Evolutionary conservation across 2,797 vertebrate genomes (phyloP).

Genomic region (Ptychobarbus kaznakovi): DNA sequence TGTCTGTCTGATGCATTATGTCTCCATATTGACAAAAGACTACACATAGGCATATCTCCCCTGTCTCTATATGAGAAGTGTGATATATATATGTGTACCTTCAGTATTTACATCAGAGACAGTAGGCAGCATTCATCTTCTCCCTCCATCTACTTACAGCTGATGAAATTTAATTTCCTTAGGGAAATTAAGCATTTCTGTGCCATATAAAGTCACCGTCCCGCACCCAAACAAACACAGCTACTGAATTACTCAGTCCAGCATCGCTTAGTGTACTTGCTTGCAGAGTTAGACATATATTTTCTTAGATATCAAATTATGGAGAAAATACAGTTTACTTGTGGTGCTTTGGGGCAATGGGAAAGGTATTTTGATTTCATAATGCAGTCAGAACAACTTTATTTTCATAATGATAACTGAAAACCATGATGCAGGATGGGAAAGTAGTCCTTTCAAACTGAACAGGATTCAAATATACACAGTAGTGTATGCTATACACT

Average conservation of each 20-base stretch:
- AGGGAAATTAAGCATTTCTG: constrained; percentile 72
- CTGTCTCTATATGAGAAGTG: constrained; percentile 8
- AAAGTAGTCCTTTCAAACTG: not conserved
- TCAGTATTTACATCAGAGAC: constrained; percentile 73
- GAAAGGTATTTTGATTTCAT: constrained; percentile 66
- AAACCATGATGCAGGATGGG: constrained; percentile 31
- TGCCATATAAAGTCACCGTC: constrained; percentile 66
- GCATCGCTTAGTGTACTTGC: constrained; percentile 67
- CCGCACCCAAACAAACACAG: constrained; percentile 31
- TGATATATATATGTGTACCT: constrained; percentile 62
- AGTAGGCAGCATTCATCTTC: constrained; percentile 72
- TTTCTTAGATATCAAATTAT: constrained; percentile 70
- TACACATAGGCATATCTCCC: not conserved
- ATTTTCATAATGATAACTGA: constrained; percentile 52
- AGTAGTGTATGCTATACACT: not conserved
- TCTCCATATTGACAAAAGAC: not conserved
- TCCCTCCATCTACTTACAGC: constrained; percentile 59
- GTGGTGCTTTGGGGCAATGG: constrained; percentile 65
- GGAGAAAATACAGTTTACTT: constrained; percentile 65
- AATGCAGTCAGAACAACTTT: constrained; percentile 57
- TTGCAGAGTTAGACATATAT: constrained; percentile 67
- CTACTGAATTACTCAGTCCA: constrained; percentile 69
- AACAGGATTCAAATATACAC: not conserved
- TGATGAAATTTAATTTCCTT: constrained; percentile 74
- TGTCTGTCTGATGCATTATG: not conserved